phyloP scores from a whole-genome alignment of 92 coral and sea anemone genomes.

The Parazoanthus darwini region DNA sequence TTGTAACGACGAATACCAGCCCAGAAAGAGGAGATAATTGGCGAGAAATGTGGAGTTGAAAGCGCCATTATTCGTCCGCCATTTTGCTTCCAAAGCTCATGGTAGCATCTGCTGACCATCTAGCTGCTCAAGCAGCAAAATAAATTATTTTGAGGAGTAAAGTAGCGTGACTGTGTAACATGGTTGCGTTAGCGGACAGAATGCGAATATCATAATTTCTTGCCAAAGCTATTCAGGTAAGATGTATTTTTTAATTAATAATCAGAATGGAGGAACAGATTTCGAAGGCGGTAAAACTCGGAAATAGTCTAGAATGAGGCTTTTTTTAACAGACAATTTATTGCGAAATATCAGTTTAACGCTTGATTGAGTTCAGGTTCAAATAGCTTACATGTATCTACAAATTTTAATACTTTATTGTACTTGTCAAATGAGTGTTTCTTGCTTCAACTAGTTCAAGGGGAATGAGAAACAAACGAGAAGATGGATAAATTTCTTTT shows the following conservation, averaged over 20 bases:
- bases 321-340: too few relatives aligned
- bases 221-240: neutral
- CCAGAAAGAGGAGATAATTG: neutral
- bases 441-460: too few relatives aligned
- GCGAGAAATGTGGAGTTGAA: neutral
- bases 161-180: neutral
- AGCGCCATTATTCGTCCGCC: slow-evolving; percentile 45
- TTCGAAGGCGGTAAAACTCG: neutral
- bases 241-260: neutral
- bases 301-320: neutral
- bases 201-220: neutral
- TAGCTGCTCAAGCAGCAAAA: neutral
- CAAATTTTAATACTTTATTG: too few relatives aligned
- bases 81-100: slow-evolving; percentile 28
- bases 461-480: too few relatives aligned
- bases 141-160: too few relatives aligned
- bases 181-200: neutral
- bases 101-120: slow-evolving; percentile 30
- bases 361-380: too few relatives aligned
- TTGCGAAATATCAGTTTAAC: too few relatives aligned
- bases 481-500: too few relatives aligned
- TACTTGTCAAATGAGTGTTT: too few relatives aligned
- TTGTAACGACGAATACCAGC: neutral
- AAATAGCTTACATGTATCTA: too few relatives aligned
- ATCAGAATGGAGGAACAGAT: neutral